Conservation (phyloP, 2,797 vertebrate species). For the Manis pentadactyla region DNA sequence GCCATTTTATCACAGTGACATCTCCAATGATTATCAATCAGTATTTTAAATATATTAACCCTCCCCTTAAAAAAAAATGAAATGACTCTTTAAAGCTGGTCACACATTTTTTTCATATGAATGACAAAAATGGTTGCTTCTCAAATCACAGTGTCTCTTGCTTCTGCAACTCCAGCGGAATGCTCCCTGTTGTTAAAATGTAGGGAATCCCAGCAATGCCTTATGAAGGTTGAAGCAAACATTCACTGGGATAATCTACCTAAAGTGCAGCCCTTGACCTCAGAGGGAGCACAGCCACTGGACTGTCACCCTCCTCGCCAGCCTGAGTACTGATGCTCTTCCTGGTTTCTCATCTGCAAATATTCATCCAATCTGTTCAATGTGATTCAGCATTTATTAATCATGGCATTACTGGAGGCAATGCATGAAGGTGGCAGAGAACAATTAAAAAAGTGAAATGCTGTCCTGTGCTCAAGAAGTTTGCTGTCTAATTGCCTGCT, state of each 20-base stretch:
- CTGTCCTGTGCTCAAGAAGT: accelerated
- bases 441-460: neutral
- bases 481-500: neutral
- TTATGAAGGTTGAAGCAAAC: neutral
- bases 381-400: neutral
- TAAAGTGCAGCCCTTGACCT: neutral
- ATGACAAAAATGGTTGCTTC: neutral
- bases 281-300: neutral
- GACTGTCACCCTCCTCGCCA: neutral
- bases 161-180: neutral
- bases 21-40: neutral
- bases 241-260: neutral
- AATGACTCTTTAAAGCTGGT: neutral
- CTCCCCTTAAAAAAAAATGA: neutral
- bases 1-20: neutral
- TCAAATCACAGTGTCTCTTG: neutral
- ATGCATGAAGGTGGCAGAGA: neutral
- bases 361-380: neutral
- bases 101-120: neutral
- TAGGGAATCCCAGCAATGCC: neutral
- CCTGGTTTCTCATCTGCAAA: neutral
- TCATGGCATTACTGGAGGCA: neutral
- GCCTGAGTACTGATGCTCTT: neutral
- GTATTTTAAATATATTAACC: neutral
- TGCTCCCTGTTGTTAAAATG: neutral